Evolutionary conservation across 1,140 invertebrate species (phyloP).

Genomic region (Drosophila parvula): DNA sequence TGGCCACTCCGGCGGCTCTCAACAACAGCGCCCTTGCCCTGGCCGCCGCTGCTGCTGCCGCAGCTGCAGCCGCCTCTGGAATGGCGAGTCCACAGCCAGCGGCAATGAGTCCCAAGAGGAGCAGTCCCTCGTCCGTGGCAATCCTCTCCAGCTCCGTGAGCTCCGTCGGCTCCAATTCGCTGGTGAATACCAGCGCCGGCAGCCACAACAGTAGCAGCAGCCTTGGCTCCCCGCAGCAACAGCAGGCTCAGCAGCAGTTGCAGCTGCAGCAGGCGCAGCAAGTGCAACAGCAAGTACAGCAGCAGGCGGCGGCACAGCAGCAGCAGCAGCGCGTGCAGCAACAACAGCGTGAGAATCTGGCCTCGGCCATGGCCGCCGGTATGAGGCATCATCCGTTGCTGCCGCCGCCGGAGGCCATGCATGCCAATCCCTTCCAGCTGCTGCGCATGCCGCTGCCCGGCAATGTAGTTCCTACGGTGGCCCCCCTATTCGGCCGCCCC

Average conservation of each 20-base stretch:
- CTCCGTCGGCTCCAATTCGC: constrained; percentile 33
- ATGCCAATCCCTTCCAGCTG: constrained; percentile 88
- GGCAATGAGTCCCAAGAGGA: constrained; percentile 55
- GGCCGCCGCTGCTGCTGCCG: constrained; percentile 45
- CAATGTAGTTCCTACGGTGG: constrained; percentile 87
- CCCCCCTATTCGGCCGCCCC: constrained; percentile 89
- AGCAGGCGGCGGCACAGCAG: constrained; percentile 69
- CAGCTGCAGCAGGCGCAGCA: constrained; percentile 78
- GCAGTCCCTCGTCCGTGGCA: constrained; percentile 5
- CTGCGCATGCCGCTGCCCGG: constrained; percentile 88
- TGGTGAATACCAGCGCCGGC: constrained; percentile 49
- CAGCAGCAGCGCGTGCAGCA: constrained; percentile 80
- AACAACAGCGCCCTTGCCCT: constrained; percentile 51
- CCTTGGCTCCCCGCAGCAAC: constrained; percentile 81
- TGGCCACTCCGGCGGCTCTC: constrained; percentile 69
- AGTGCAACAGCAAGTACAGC: constrained; percentile 70
- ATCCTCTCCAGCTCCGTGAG: constrained; percentile 34
- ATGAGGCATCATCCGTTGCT: constrained; percentile 87
- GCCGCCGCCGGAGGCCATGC: constrained; percentile 88
- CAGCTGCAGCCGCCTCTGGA: constrained; percentile 33
- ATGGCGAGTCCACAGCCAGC: constrained; percentile 30
- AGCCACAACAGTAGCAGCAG: constrained; percentile 27
- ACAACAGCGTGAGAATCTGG: constrained; percentile 85
- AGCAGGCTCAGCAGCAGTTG: constrained; percentile 64
- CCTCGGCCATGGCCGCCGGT: constrained; percentile 85